These are phyloP conservation scores for Urocitellus parryii DNA, from an alignment of 2,113 vertebrate genomes.

Conservation along the genomic window DNA sequence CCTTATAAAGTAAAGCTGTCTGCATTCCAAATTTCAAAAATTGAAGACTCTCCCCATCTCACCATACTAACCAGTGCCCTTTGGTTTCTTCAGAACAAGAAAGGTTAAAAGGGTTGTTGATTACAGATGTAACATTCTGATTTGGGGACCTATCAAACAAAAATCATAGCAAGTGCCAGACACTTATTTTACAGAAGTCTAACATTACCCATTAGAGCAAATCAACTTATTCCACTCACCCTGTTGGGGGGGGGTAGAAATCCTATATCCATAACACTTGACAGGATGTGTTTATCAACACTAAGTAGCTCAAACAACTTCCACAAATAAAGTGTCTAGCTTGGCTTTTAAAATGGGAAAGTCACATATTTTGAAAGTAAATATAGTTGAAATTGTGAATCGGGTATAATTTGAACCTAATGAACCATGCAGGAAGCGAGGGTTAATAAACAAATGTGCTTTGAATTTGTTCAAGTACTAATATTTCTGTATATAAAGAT, in stretches of 20 bases:
- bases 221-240: constrained; percentile 49
- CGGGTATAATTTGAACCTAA: constrained; percentile 72
- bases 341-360: constrained; percentile 77
- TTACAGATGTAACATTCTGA: constrained; percentile 41
- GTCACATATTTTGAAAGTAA: constrained; percentile 65
- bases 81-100: constrained; percentile 68
- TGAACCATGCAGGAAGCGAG: constrained; percentile 76
- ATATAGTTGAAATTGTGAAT: constrained; percentile 70
- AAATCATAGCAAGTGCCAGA: constrained; percentile 37
- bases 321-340: constrained; percentile 76
- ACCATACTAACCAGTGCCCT: constrained; percentile 62
- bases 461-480: constrained; percentile 85
- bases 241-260: not conserved
- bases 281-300: constrained; percentile 69
- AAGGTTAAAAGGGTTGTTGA: constrained; percentile 17
- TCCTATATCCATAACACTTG: constrained; percentile 32
- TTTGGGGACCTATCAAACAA: not conserved
- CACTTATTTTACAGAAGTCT: constrained; percentile 34
- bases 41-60: not conserved
- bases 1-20: constrained; percentile 31
- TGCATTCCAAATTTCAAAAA: constrained; percentile 71
- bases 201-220: constrained; percentile 16
- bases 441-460: constrained; percentile 85
- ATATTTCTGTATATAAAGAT: constrained; percentile 83
- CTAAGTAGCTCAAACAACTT: constrained; percentile 71